phyloP scores from a whole-genome alignment of 2,888 invertebrate species.

The Mayetiola destructor region DNA sequence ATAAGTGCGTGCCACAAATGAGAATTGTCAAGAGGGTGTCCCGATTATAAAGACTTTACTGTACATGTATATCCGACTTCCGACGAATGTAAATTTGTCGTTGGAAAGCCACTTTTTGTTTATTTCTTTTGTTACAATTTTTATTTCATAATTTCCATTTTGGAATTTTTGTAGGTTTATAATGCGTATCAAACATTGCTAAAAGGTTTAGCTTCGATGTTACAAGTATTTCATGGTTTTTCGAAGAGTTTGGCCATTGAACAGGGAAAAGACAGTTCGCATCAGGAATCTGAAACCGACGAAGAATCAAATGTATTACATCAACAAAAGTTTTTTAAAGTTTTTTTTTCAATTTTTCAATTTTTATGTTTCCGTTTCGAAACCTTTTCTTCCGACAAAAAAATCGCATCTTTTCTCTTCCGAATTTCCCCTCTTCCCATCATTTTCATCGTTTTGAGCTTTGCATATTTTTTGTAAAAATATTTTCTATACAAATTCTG shows the following conservation, averaged over 20 bases:
- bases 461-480: too few species aligned
- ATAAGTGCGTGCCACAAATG: too few species aligned
- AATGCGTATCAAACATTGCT: conserved; percentile 50
- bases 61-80: too few species aligned
- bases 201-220: conserved; percentile 50
- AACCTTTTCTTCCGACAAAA: background rate
- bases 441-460: too few species aligned
- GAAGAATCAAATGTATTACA: conserved; percentile 14
- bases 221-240: conserved; percentile 49
- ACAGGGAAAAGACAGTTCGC: background rate
- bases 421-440: too few species aligned
- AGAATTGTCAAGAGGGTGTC: too few species aligned
- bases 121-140: conserved; percentile 4
- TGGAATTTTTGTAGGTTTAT: conserved; percentile 40
- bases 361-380: background rate
- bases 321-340: background rate
- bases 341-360: background rate
- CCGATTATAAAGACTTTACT: too few species aligned
- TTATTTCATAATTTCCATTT: conserved; percentile 13
- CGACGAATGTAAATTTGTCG: too few species aligned
- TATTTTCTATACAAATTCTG: too few species aligned
- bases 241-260: conserved; percentile 22
- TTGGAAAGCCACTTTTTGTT: too few species aligned
- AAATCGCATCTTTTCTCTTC: too few species aligned
- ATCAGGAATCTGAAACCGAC: conserved; percentile 10